Conservation (phyloP, 2,888 invertebrate genomes). For the Ophonus ardosiacus region DNA sequence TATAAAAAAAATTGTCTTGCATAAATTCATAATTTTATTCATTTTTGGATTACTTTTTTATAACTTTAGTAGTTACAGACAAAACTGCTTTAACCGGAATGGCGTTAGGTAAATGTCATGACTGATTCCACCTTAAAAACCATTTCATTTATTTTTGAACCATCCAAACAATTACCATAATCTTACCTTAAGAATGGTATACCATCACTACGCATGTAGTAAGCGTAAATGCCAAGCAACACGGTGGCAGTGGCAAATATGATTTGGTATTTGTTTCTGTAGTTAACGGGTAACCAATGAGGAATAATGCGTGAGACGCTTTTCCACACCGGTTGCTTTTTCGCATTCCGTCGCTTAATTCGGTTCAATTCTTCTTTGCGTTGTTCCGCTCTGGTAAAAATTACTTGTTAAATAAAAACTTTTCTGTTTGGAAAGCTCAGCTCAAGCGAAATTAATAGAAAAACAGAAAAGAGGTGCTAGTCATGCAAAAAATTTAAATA, state of each 20-base stretch:
- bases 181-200: constrained; percentile 71
- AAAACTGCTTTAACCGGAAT: constrained; percentile 60
- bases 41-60: constrained; percentile 41
- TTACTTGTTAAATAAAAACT: constrained; percentile 27
- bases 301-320: constrained; percentile 73
- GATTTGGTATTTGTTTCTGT: constrained; percentile 74
- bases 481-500: neutral
- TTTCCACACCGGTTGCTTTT: constrained; percentile 72
- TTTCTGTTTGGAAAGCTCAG: constrained; percentile 19
- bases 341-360: constrained; percentile 75
- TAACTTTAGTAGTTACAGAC: constrained; percentile 57
- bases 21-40: constrained; percentile 43
- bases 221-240: constrained; percentile 79
- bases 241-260: constrained; percentile 79
- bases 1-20: constrained; percentile 47
- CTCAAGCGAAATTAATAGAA: constrained; percentile 39
- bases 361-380: constrained; percentile 80
- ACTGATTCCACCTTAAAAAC: constrained; percentile 62
- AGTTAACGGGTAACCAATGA: constrained; percentile 75
- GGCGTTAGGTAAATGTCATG: constrained; percentile 62
- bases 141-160: constrained; percentile 18
- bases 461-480: neutral
- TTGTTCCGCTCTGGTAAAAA: constrained; percentile 78
- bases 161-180: neutral
- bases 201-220: constrained; percentile 78